A percentile compares a stretch with the other conserved stretches of the same genome.
Conservation (phyloP, 2,888 invertebrate genomes). For the Apamea crenata region DNA sequence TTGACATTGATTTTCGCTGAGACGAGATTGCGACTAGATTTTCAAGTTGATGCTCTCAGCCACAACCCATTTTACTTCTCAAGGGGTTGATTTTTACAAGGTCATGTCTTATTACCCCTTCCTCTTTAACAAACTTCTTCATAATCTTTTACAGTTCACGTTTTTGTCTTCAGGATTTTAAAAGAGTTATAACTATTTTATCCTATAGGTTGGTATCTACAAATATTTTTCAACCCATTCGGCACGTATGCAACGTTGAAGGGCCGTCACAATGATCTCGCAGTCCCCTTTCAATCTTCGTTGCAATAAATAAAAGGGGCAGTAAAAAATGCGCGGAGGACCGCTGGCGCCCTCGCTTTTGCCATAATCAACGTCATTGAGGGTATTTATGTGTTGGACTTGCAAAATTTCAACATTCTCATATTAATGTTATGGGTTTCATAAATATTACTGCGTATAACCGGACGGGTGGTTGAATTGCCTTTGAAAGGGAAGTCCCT, state of each 20-base stretch:
- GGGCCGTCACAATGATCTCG: conserved; percentile 84
- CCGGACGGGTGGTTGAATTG: conserved; percentile 2
- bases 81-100: neutral
- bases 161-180: neutral
- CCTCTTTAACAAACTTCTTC: neutral
- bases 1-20: too few species aligned
- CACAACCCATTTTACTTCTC: neutral
- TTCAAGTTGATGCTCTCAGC: neutral
- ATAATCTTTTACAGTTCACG: neutral
- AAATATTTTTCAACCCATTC: conserved; percentile 67
- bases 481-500: neutral
- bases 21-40: neutral
- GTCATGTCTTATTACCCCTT: neutral
- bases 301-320: conserved; percentile 89
- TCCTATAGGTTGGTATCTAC: neutral
- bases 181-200: neutral
- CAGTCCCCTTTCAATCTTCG: conserved; percentile 89
- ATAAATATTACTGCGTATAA: conserved; percentile 42
- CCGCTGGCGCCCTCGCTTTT: conserved; percentile 78
- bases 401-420: conserved; percentile 59
- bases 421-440: conserved; percentile 52
- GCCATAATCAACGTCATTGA: conserved; percentile 79
- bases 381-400: conserved; percentile 76
- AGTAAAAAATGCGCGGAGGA: conserved; percentile 83
- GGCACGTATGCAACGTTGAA: conserved; percentile 71